Conservation (phyloP, 2,113 vertebrate species). For the Siphamia tubifer region DNA sequence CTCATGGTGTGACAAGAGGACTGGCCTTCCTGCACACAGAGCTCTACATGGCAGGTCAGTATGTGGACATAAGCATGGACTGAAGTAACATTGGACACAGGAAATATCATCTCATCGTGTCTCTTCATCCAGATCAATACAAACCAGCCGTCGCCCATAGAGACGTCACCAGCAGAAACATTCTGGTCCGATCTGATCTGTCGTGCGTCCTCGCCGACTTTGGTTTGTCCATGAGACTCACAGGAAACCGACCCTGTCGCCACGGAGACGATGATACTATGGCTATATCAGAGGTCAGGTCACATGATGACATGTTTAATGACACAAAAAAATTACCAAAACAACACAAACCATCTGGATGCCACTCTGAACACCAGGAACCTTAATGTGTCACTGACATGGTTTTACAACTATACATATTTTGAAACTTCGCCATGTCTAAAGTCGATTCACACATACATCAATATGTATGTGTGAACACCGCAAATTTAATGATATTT, state of each 20-base stretch:
- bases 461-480: no score
- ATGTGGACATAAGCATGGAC: background rate
- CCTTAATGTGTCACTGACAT: no score
- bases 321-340: no score
- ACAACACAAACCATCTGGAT: no score
- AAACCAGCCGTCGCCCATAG: constrained; percentile 95
- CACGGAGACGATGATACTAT: constrained; percentile 91
- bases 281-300: constrained; percentile 80
- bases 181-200: constrained; percentile 90
- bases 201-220: constrained; percentile 94
- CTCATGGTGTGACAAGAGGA: constrained; percentile 89
- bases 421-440: no score
- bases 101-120: background rate
- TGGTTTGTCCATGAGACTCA: constrained; percentile 92
- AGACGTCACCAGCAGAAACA: constrained; percentile 94
- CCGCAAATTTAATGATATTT: no score
- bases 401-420: no score
- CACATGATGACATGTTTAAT: background rate
- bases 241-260: constrained; percentile 85
- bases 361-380: no score
- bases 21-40: constrained; percentile 95
- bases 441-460: no score
- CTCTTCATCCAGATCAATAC: constrained; percentile 83
- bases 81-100: no score
- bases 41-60: constrained; percentile 85